Evolutionary conservation across 2,797 vertebrate genomes (phyloP), one percentile per base, ranked within the genome.

Genomic region (Hyperoplus lanceolatus): DNA sequence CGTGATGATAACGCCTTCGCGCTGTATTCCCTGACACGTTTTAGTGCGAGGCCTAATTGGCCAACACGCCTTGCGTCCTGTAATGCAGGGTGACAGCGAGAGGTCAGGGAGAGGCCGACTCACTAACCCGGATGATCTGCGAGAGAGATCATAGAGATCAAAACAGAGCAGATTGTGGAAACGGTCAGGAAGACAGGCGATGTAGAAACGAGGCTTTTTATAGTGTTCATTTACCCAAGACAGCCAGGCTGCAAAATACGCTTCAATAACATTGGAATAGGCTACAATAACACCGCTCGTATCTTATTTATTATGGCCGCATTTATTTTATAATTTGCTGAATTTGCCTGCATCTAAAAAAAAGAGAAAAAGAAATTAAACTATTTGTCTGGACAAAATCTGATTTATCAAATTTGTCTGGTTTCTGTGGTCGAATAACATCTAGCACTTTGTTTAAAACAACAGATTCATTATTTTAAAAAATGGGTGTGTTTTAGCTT

Each of bases 31-130:
- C 82, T 86, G 84, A 91, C 92, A 91, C 89, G 83, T 93, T 91
- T 81, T 55, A 70, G 64, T 83, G 77, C 79, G 75, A 74, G 72
- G 78, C 83, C 81, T 93, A 94, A 92, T 94, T 94, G 94, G 89
- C 91, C 90, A 89, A 88, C 90, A 81, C 87, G 90, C 90, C 89
- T 61, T 71, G 88, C 83, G 88, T 93, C 85, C 73, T 73, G 82
- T 95, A 95, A 96, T 94, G 91, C 90, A 70, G 89, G 87, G 67
- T 94, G 95, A 96, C 95, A 94, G 94, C 86, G 89, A 90, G 94
- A 93, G 95, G 95, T 95, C 94, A 95, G 79, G 4, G 73, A 94
- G 87, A 94, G 95, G 95, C 90, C 95, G 93, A 58, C 82, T 82
- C 92, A 87, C 87, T 89, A 92, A 93, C 92, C 91, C 92, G 91